Evolutionary conservation across 1,140 invertebrate genomes (phyloP).

Genomic region (Paraescarpia echinospica): DNA sequence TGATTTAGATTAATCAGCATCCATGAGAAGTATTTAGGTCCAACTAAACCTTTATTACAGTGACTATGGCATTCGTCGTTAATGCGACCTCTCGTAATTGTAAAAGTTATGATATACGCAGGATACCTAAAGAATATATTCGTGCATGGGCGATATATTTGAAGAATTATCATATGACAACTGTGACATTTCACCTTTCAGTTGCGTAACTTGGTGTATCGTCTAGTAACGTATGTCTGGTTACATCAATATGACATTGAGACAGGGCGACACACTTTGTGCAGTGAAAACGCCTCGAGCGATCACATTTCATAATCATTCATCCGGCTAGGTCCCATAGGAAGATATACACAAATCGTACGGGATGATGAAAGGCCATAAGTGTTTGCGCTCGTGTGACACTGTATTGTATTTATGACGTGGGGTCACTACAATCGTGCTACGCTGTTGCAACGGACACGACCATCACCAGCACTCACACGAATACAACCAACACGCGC

Average conservation of each 20-base stretch:
- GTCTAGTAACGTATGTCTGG: not conserved
- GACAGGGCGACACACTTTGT: not conserved
- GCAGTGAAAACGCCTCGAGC: not conserved
- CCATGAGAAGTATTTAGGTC: not conserved
- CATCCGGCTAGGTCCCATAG: not conserved
- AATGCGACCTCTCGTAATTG: not conserved
- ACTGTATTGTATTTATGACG: not conserved
- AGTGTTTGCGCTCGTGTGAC: not conserved
- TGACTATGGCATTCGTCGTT: not conserved
- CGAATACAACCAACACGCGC: too few relatives aligned
- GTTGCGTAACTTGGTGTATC: not conserved
- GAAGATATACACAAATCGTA: not conserved
- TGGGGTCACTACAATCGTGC: not conserved
- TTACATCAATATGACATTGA: not conserved
- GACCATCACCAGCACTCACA: too few relatives aligned
- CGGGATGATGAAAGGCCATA: not conserved
- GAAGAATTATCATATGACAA: too few relatives aligned
- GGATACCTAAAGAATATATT: not conserved
- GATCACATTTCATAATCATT: not conserved
- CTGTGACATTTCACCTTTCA: too few relatives aligned
- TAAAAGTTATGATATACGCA: not conserved
- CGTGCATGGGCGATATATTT: not conserved
- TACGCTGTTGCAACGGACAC: not conserved
- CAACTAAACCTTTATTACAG: not conserved
- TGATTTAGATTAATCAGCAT: not conserved